These are phyloP conservation scores for Gracilinanus agilis DNA, from an alignment of 2,113 vertebrate genomes.

Conservation along the genomic window DNA sequence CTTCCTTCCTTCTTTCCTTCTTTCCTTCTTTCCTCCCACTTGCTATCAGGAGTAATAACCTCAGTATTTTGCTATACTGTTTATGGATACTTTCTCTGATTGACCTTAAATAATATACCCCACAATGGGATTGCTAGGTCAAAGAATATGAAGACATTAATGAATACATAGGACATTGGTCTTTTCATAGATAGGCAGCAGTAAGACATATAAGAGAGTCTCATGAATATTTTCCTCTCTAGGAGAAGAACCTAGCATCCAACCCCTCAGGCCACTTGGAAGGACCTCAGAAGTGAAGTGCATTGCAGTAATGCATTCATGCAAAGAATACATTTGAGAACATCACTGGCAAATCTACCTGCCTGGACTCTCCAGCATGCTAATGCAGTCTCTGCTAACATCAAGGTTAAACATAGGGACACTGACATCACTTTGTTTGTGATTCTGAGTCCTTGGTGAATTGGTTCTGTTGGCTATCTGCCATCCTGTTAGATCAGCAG, in stretches of 20 bases:
- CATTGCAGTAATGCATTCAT: not conserved
- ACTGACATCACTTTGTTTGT: slow-evolving; percentile 67
- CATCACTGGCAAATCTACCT: not conserved
- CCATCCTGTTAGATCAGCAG: slow-evolving; percentile 63
- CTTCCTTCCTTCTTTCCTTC: slow-evolving; percentile 37
- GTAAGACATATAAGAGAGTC: no score
- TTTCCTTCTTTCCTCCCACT: slow-evolving; percentile 1
- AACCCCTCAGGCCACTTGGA: no score
- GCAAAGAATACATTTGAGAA: not conserved
- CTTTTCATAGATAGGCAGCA: no score
- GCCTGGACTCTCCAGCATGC: not conserved
- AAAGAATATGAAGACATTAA: no score
- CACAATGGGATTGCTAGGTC: no score
- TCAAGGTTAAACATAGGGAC: slow-evolving; percentile 68
- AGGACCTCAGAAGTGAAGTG: no score
- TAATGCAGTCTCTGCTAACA: slow-evolving; percentile 28
- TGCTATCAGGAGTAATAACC: not conserved
- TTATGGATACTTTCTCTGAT: no score
- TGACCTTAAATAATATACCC: no score
- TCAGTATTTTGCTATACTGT: no score
- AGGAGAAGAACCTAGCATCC: no score
- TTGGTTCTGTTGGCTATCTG: slow-evolving; percentile 68
- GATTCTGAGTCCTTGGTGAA: slow-evolving; percentile 72
- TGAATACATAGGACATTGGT: no score
- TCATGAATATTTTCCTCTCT: no score